A percentile compares a stretch with the other conserved stretches of the same genome.
Conservation (phyloP, 2,797 vertebrate genomes). For the Cottoperca gobio region DNA sequence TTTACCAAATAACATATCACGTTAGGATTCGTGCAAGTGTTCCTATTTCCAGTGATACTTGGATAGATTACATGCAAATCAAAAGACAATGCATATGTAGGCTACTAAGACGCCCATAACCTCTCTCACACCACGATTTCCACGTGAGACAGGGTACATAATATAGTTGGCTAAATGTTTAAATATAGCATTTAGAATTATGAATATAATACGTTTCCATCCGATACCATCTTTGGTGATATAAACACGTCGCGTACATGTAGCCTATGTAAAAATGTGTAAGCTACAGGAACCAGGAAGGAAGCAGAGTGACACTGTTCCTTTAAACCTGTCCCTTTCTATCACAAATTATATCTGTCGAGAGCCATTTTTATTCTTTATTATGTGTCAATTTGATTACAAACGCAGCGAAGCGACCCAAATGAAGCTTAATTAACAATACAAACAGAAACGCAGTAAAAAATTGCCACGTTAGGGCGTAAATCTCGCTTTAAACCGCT, state of each 20-base stretch:
- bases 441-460: background rate
- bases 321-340: constrained; percentile 83
- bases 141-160: constrained; percentile 1
- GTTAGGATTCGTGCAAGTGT: background rate
- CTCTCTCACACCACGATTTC: background rate
- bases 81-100: constrained; percentile 32
- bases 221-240: background rate
- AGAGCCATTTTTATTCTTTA: constrained; percentile 71
- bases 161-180: rapidly evolving
- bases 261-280: constrained; percentile 4
- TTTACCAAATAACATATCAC: background rate
- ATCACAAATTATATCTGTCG: constrained; percentile 62
- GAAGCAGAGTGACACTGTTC: constrained; percentile 68
- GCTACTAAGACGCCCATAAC: constrained; percentile 4
- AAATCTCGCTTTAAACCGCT: constrained; percentile 19
- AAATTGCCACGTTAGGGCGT: constrained; percentile 3
- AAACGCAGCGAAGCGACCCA: constrained; percentile 3
- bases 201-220: background rate
- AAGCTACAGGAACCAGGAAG: constrained; percentile 66
- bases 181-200: background rate
- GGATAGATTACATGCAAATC: constrained; percentile 1
- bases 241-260: constrained; percentile 13
- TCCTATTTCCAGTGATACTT: background rate
- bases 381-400: constrained; percentile 28
- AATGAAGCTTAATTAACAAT: background rate